Percentiles rank a stretch among this genome's conserved stretches.
Conservation (phyloP, 2,888 invertebrate genomes). For the Yponomeuta evonymella region DNA sequence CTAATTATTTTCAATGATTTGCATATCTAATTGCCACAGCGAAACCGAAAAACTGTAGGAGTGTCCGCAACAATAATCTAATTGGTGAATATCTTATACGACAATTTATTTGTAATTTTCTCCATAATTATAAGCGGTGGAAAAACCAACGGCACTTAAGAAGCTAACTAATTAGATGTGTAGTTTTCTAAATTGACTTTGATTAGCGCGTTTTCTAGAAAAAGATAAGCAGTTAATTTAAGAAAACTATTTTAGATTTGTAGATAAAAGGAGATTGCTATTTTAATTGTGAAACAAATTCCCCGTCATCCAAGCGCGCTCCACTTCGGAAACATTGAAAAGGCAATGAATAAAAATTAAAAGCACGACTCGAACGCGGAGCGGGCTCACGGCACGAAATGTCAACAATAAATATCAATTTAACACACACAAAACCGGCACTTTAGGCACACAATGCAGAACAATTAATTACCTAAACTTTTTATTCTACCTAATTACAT, state of each 20-base stretch:
- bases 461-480: slow-evolving; percentile 67
- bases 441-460: slow-evolving; percentile 38
- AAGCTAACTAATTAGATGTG: background rate
- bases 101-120: background rate
- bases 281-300: slow-evolving; percentile 32
- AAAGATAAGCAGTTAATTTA: background rate
- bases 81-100: background rate
- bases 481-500: slow-evolving; percentile 63
- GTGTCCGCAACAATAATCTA: background rate
- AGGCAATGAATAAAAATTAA: slow-evolving; percentile 34
- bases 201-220: background rate
- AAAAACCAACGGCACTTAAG: background rate
- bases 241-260: background rate
- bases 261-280: slow-evolving; percentile 13
- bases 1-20: slow-evolving; percentile 2
- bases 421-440: slow-evolving; percentile 45
- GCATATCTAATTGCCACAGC: background rate
- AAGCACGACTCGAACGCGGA: slow-evolving; percentile 32
- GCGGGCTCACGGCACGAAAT: slow-evolving; percentile 50
- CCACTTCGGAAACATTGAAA: slow-evolving; percentile 24
- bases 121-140: background rate
- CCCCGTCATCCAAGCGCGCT: slow-evolving; percentile 16
- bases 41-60: background rate
- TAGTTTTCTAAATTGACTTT: background rate
- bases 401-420: slow-evolving; percentile 68